Base-by-base conservation (phyloP, 1,140 invertebrate species). In the Holotrichia oblita region DNA sequence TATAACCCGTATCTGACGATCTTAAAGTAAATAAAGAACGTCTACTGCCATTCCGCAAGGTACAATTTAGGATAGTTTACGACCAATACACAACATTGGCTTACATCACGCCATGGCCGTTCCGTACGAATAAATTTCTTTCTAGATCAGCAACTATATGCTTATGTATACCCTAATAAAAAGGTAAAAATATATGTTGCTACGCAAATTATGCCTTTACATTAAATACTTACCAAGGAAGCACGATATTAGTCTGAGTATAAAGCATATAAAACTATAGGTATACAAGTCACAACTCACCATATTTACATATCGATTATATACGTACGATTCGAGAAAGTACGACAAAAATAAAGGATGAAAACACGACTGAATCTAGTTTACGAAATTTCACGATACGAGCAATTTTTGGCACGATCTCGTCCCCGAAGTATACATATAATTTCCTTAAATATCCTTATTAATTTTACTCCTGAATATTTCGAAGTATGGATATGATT, bases 21-120 rank as follows among this genome's bases (percentile, higher is more conserved):
- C 48, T 55, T 9, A n/a, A 55, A 55, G 48, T 55, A 55, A 55
- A 55, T 55, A 55, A 6, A n/a, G 48, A 55, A 55, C 14, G 48
- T 55, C 14, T n/a, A 55, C 48, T 55, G 17, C 48, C 17, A 55
- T 55, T 55, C 14, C 48, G 48, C 17, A 55, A 55, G 10, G 48
- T 55, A 17, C 14, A 55, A 55, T 55, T 55, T 55, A n/a, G 14
- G 48, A 55, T 55, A 55, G 48, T 55, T 55, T 55, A 55, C 48
- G 48, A 55, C 48, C 48, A 55, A 55, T 55, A 55, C 14, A 6
- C 10, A n/a, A n/a, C 17, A 55, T n/a, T 55, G 14, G 48, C 14
- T 55, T n/a, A 55, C 6, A 17, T 55, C 48, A 55, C 48, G 48
- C 48, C 14, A 55, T 14, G 14, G 14, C 48, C 1, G 14, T 55